Percentiles rank a stretch among this genome's conserved stretches.
Evolutionary conservation across 1,140 invertebrate species (phyloP).

Genomic region (Drosophila jambulina): DNA sequence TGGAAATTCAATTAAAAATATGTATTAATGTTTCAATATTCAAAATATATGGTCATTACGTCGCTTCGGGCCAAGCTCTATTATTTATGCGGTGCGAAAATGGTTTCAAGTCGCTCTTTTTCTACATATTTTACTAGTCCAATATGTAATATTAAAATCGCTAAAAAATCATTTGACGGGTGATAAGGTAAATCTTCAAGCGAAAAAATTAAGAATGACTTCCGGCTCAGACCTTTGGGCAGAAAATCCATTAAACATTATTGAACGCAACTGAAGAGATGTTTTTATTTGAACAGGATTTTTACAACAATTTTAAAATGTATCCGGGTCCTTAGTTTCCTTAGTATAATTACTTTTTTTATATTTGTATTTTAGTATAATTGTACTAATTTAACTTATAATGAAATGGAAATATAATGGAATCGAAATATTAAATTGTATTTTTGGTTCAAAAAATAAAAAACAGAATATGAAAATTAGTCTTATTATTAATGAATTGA

Average conservation of each 20-base stretch:
- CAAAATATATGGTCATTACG: constrained; percentile 36
- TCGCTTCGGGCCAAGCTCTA: constrained; percentile 28
- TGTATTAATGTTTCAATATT: constrained; percentile 54
- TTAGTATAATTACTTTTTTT: too few species aligned
- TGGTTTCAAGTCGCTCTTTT: constrained; percentile 3
- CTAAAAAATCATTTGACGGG: background rate
- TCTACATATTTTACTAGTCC: constrained; percentile 2
- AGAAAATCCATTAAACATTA: background rate
- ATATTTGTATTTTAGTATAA: too few species aligned
- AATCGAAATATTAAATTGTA: too few species aligned
- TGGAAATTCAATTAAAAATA: constrained; percentile 48
- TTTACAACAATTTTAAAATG: too few species aligned
- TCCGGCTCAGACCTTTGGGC: background rate
- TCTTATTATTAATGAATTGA: background rate
- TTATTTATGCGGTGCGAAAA: constrained; percentile 42
- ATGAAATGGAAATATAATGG: too few species aligned
- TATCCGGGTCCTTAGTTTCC: background rate
- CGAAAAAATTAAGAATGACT: constrained; percentile 4
- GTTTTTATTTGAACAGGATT: background rate
- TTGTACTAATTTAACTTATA: too few species aligned
- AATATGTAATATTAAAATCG: background rate
- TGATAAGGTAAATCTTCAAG: background rate
- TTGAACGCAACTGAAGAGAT: background rate
- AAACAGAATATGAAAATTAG: too few species aligned
- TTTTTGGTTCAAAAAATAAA: too few species aligned